Evolutionary conservation across 2,113 vertebrate species (phyloP).

Genomic region (Symphodus melops): DNA sequence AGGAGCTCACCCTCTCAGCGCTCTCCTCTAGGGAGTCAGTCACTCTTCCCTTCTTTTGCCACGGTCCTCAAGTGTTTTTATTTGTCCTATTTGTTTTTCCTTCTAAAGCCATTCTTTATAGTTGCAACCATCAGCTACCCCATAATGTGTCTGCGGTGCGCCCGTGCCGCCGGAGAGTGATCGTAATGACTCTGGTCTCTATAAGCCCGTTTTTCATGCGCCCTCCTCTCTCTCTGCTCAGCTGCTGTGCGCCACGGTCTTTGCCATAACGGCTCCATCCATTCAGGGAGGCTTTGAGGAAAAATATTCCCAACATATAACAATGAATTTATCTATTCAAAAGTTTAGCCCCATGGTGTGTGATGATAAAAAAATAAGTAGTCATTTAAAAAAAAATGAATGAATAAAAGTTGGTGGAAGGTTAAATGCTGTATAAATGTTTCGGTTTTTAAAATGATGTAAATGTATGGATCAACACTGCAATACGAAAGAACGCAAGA

Average conservation of each 20-base stretch:
- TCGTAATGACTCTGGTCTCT: conserved; percentile 61
- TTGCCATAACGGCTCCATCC: conserved; percentile 60
- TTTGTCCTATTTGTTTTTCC: conserved; percentile 8
- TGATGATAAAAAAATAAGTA: not conserved
- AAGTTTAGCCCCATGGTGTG: not conserved
- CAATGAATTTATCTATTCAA: not conserved
- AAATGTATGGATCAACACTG: not conserved
- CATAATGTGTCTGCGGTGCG: conserved; percentile 26
- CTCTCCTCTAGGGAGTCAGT: conserved; percentile 38
- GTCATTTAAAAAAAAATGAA: not conserved
- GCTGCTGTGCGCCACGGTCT: conserved; percentile 61
- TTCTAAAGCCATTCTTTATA: conserved; percentile 9
- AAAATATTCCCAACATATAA: not conserved
- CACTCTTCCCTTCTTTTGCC: conserved; percentile 31
- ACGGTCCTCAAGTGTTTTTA: conserved; percentile 37
- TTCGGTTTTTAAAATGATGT: not conserved
- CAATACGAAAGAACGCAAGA: not conserved
- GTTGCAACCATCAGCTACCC: not conserved
- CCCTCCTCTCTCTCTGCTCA: conserved; percentile 70
- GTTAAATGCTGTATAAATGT: not conserved
- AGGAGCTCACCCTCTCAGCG: conserved; percentile 52
- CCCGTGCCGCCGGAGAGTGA: conserved; percentile 43
- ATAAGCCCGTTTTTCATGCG: conserved; percentile 41
- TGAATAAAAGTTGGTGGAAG: not conserved
- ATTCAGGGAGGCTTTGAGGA: conserved; percentile 31